Percentiles rank a stretch among this genome's conserved stretches.
These are phyloP conservation scores for Psix sp. DNA, from an alignment of 1,140 invertebrate species.

Conservation along the genomic window DNA sequence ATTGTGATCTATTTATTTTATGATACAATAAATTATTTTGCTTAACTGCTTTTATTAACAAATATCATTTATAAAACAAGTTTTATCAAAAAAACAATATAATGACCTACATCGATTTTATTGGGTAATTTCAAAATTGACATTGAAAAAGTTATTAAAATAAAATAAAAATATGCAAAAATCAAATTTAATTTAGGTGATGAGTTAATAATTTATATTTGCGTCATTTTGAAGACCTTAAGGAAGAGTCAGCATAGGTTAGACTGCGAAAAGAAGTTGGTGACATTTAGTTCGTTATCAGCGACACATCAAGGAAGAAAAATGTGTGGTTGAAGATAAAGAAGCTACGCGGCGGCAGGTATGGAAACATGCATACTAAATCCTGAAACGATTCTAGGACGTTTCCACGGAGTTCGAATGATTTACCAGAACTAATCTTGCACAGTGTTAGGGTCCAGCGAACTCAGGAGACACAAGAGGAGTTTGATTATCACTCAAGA, in stretches of 20 bases:
- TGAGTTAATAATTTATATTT: no score
- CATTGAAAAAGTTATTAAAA: no score
- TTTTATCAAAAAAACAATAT: no score
- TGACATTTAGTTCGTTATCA: constrained; percentile 68
- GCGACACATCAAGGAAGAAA: constrained; percentile 63
- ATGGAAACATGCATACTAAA: constrained; percentile 66
- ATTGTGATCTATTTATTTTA: no score
- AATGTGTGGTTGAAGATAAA: constrained; percentile 52
- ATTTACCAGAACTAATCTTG: constrained; percentile 73
- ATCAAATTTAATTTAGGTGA: no score
- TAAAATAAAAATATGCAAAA: no score
- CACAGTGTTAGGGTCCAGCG: constrained; percentile 67
- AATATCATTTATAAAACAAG: no score
- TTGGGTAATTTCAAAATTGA: no score
- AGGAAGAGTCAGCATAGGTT: neutral
- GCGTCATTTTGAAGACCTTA: constrained; percentile 8
- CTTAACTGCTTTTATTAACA: no score
- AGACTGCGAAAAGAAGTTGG: constrained; percentile 26
- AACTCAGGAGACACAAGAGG: constrained; percentile 69
- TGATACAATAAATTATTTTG: no score
- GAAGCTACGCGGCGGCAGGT: constrained; percentile 36
- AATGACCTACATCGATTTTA: no score
- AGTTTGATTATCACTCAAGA: constrained; percentile 75
- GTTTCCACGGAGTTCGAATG: constrained; percentile 68
- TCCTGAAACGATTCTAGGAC: constrained; percentile 64